Evolutionary conservation across 2,113 vertebrate species (phyloP).

Genomic region (Callospermophilus lateralis): DNA sequence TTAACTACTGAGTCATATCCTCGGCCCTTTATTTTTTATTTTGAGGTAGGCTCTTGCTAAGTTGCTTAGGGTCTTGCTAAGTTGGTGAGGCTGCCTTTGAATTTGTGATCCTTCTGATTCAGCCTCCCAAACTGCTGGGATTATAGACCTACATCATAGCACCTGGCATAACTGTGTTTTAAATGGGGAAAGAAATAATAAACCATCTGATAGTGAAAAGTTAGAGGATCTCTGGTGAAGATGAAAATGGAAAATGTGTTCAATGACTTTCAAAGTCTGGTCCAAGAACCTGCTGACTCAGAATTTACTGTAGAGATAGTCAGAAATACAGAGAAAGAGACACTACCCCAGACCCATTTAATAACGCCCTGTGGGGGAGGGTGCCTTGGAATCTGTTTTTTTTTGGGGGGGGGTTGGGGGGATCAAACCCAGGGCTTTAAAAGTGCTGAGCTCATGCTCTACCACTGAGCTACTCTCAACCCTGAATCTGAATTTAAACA

Average conservation of each 20-base stretch:
- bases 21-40: too few relatives aligned
- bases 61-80: too few relatives aligned
- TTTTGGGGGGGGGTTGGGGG: not conserved
- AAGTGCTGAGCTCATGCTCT: not conserved
- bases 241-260: constrained; percentile 12
- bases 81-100: too few relatives aligned
- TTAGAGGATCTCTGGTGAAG: not conserved
- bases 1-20: too few relatives aligned
- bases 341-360: not conserved
- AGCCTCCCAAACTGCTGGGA: too few relatives aligned
- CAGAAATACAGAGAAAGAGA: constrained; percentile 31
- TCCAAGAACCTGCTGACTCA: not conserved
- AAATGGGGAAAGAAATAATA: constrained; percentile 48
- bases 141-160: too few relatives aligned
- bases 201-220: constrained; percentile 16
- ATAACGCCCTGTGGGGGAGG: not conserved
- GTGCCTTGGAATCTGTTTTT: not conserved
- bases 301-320: not conserved
- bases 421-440: not conserved
- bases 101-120: too few relatives aligned
- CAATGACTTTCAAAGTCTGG: not conserved
- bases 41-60: too few relatives aligned
- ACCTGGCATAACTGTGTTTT: not conserved
- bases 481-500: constrained; percentile 39
- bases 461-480: not conserved